These are phyloP conservation scores for Monochamus saltuarius DNA, from an alignment of 1,140 invertebrate genomes.

Conservation along the genomic window DNA sequence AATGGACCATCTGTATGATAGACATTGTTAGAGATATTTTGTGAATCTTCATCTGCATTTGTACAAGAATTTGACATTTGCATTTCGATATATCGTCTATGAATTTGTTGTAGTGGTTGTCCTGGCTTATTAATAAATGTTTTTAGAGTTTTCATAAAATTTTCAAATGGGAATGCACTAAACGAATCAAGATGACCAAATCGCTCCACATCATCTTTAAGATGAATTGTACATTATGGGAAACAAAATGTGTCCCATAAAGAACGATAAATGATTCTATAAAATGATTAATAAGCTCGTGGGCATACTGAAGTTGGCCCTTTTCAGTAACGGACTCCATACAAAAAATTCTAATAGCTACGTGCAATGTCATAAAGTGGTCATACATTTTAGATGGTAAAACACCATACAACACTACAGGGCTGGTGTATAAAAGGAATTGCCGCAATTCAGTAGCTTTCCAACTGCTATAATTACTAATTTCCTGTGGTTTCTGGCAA, in stretches of 20 bases:
- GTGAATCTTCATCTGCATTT: no score
- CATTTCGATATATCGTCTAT: no score
- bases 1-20: no score
- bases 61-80: no score
- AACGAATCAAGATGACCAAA: slow-evolving; percentile 22
- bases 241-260: slow-evolving; percentile 17
- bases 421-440: slow-evolving; percentile 3
- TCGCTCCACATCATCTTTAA: slow-evolving; percentile 14
- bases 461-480: background rate
- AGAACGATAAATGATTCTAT: slow-evolving; percentile 11
- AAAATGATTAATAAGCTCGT: slow-evolving; percentile 18
- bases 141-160: slow-evolving; percentile 16
- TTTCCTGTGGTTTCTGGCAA: background rate
- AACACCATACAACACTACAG: slow-evolving; percentile 3
- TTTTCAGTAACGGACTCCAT: no score
- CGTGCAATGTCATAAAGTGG: background rate
- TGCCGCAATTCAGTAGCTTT: slow-evolving; percentile 5
- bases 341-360: slow-evolving; percentile 2
- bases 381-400: background rate
- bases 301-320: slow-evolving; percentile 6
- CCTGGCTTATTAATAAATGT: slow-evolving; percentile 10
- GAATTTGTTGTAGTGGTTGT: slow-evolving; percentile 22
- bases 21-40: no score
- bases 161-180: slow-evolving; percentile 26
- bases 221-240: slow-evolving; percentile 21